Percentiles rank a stretch among this genome's conserved stretches.
These are phyloP conservation scores for Pachyuromys duprasi DNA, from an alignment of 2,797 vertebrate genomes.

Conservation along the genomic window DNA sequence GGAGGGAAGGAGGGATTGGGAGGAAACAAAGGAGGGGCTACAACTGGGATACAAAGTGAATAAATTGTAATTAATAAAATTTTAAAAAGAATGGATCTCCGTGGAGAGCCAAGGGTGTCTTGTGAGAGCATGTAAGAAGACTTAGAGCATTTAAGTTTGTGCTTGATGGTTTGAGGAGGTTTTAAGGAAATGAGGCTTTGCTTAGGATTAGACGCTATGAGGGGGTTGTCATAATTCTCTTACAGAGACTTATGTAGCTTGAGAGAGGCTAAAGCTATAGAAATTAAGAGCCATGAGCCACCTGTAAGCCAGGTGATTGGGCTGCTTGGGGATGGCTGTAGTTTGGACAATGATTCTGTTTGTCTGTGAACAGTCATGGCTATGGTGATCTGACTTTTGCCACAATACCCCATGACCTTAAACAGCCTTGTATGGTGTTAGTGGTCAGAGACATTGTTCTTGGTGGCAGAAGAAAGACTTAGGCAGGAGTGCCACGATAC, in stretches of 20 bases:
- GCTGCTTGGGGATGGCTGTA: background rate
- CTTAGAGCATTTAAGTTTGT: background rate
- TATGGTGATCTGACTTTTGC: background rate
- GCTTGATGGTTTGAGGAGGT: background rate
- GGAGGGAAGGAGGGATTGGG: no score
- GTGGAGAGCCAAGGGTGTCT: background rate
- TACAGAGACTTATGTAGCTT: background rate
- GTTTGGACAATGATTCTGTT: background rate
- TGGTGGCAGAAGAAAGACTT: background rate
- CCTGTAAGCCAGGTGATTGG: background rate
- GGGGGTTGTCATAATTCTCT: background rate
- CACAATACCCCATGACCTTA: background rate
- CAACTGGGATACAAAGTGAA: no score
- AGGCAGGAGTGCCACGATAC: background rate
- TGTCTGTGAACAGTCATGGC: background rate
- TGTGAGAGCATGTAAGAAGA: background rate
- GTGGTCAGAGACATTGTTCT: background rate
- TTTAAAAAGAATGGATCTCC: no score
- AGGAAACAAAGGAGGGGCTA: no score
- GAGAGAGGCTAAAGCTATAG: background rate
- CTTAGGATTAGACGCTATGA: background rate
- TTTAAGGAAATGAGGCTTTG: background rate
- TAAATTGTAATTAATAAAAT: no score
- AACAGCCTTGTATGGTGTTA: background rate
- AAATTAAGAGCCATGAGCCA: background rate